Evolutionary conservation across 2,888 invertebrate genomes (phyloP).

Genomic region (Tetragonisca angustula): DNA sequence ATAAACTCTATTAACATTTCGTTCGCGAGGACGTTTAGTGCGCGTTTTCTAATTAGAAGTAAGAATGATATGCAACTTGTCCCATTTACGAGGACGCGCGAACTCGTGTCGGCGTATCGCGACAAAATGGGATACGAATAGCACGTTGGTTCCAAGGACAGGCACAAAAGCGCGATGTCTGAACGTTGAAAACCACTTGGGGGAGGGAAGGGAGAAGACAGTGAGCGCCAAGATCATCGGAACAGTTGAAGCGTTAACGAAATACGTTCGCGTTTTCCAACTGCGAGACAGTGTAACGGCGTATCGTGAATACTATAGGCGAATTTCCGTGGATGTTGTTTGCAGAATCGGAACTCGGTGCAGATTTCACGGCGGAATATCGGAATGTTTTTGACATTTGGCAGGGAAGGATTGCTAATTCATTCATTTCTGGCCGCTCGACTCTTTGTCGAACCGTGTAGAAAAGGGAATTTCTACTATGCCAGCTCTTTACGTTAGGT

Average conservation of each 20-base stretch:
- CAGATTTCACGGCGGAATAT: constrained; percentile 47
- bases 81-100: neutral
- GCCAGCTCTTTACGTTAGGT: neutral
- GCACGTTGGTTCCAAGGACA: neutral
- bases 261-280: constrained; percentile 4
- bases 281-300: constrained; percentile 6
- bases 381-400: constrained; percentile 36
- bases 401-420: neutral
- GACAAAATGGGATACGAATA: neutral
- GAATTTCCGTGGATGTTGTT: constrained; percentile 34
- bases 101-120: neutral
- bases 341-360: constrained; percentile 28
- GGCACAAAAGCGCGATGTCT: neutral
- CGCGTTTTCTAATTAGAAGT: neutral
- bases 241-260: constrained; percentile 16
- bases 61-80: neutral
- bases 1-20: neutral
- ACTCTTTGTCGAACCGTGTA: neutral
- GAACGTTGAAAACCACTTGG: neutral
- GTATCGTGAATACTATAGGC: neutral
- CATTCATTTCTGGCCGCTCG: neutral
- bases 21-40: no score
- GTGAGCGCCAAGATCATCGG: neutral
- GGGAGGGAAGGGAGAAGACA: neutral
- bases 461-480: neutral